These are phyloP conservation scores for Scomber scombrus DNA, from an alignment of 2,113 vertebrate genomes.

Conservation along the genomic window DNA sequence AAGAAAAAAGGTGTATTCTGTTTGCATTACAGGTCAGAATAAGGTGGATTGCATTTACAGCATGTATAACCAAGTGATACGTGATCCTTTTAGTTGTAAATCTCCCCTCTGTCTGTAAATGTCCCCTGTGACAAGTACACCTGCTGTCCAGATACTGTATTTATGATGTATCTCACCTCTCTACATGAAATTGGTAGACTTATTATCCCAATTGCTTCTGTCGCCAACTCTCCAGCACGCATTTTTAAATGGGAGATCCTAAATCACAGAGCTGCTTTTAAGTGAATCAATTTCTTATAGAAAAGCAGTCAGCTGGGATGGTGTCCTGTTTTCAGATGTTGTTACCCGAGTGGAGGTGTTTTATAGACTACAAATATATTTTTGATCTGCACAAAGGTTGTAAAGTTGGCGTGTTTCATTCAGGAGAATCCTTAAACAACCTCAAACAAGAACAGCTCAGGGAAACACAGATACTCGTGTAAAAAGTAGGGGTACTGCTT, in stretches of 20 bases:
- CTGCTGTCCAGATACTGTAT: slow-evolving; percentile 21
- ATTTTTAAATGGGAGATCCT: slow-evolving; percentile 76
- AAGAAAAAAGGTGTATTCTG: not conserved
- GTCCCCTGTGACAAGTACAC: not conserved
- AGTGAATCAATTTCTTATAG: slow-evolving; percentile 74
- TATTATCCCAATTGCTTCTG: slow-evolving; percentile 71
- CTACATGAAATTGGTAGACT: slow-evolving; percentile 56
- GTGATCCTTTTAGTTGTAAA: not conserved
- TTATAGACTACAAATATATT: slow-evolving; percentile 58
- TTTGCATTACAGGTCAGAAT: not conserved
- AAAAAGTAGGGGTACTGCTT: not conserved
- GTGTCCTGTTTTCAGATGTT: slow-evolving; percentile 26
- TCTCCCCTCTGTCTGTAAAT: not conserved
- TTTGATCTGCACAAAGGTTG: slow-evolving; percentile 53
- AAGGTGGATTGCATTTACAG: not conserved
- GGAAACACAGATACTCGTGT: not conserved
- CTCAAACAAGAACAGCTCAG: not conserved
- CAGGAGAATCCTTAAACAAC: not conserved
- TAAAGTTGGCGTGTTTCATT: slow-evolving; percentile 21
- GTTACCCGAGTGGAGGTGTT: slow-evolving; percentile 24
- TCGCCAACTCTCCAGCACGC: slow-evolving; percentile 44
- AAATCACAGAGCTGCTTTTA: slow-evolving; percentile 72
- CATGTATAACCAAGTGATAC: not conserved
- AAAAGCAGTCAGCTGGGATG: slow-evolving; percentile 57
- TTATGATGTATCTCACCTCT: slow-evolving; percentile 20